Evolutionary conservation across 2,888 invertebrate species (phyloP).

Genomic region (Eurois occulta): DNA sequence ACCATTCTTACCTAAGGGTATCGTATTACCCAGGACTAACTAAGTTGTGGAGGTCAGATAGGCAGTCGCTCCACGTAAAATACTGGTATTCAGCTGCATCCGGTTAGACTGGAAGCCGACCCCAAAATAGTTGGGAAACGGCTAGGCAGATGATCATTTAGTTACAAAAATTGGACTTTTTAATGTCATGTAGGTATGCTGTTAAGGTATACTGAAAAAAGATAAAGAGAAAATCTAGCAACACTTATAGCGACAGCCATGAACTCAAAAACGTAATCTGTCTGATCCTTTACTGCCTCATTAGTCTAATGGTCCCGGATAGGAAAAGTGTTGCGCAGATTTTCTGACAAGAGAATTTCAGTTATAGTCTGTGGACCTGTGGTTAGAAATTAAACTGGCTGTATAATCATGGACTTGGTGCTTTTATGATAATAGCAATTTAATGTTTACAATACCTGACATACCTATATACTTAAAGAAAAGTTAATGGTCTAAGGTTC

Average conservation of each 20-base stretch:
- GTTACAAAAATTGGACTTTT: background rate
- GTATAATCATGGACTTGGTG: conserved; percentile 4
- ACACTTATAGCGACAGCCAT: conserved; percentile 1
- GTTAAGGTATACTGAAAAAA: background rate
- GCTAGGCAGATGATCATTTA: no score
- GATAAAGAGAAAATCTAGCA: background rate
- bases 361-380: background rate
- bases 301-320: conserved; percentile 39
- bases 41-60: no score
- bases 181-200: no score
- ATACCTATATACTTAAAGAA: background rate
- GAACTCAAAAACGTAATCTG: conserved; percentile 35
- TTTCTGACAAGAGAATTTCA: conserved; percentile 38
- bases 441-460: background rate
- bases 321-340: conserved; percentile 35
- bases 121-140: no score
- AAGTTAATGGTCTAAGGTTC: background rate
- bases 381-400: conserved; percentile 19
- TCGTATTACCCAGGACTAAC: no score
- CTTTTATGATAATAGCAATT: background rate
- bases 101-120: no score
- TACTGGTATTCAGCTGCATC: no score
- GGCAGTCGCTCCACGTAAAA: no score
- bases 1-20: no score
- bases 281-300: conserved; percentile 22